Evolutionary conservation across 2,797 vertebrate genomes (phyloP).

Genomic region (Fratercula arctica): DNA sequence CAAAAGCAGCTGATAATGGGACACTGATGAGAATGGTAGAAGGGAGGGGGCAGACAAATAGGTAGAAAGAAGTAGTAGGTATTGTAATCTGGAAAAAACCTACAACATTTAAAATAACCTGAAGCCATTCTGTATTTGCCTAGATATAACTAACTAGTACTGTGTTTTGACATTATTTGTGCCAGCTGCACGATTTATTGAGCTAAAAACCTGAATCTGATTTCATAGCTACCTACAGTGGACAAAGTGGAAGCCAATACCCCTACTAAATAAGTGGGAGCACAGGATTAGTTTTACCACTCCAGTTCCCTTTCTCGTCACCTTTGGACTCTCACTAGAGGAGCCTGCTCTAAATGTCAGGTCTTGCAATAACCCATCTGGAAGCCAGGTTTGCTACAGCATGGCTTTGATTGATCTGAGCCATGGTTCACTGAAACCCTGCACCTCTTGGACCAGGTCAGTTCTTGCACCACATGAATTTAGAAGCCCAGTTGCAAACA

Average conservation of each 20-base stretch:
- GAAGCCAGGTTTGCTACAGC: not conserved
- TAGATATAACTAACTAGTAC: not conserved
- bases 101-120: not conserved
- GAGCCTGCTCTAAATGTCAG: not conserved
- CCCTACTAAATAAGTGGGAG: not conserved
- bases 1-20: conserved; percentile 34
- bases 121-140: not conserved
- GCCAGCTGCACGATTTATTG: not conserved
- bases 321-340: not conserved
- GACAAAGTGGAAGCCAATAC: not conserved
- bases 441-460: not conserved
- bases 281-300: not conserved
- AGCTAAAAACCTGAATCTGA: not conserved
- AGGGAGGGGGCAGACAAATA: not conserved
- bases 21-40: conserved; percentile 23
- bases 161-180: not conserved
- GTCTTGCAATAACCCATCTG: not conserved
- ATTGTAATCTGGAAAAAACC: not conserved
- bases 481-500: not conserved
- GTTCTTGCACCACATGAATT: not conserved
- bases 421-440: not conserved
- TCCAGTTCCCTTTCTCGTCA: not conserved
- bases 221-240: not conserved
- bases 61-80: not conserved
- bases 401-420: not conserved